Conservation (phyloP, 2,888 invertebrate genomes). For the Drosophila lutescens region DNA sequence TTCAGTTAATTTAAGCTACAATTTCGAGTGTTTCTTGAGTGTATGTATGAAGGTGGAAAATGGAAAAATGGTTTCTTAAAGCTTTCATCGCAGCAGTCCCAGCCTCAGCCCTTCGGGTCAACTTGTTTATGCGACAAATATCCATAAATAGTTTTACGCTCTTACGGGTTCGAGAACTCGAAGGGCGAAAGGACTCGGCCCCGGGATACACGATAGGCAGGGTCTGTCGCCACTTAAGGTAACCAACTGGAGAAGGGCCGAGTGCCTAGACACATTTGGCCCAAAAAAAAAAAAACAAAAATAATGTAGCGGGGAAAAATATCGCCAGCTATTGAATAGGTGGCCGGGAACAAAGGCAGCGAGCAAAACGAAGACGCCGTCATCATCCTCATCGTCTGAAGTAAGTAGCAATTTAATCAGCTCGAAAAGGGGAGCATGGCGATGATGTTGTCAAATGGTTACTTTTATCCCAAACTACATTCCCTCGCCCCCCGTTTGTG, state of each 20-base stretch:
- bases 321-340: slow-evolving; percentile 44
- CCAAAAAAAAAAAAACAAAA: too few species aligned
- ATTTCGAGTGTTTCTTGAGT: background rate
- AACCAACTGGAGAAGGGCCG: slow-evolving; percentile 36
- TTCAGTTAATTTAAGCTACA: background rate
- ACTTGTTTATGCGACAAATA: slow-evolving; percentile 76
- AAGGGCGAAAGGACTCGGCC: slow-evolving; percentile 35
- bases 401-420: slow-evolving; percentile 73
- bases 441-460: slow-evolving; percentile 74
- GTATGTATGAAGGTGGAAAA: slow-evolving; percentile 25
- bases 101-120: slow-evolving; percentile 58
- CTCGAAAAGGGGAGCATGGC: slow-evolving; percentile 35
- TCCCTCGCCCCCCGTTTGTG: slow-evolving; percentile 43
- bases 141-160: slow-evolving; percentile 78
- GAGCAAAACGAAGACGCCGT: slow-evolving; percentile 24
- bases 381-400: slow-evolving; percentile 40
- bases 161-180: slow-evolving; percentile 52
- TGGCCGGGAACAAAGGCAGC: slow-evolving; percentile 64
- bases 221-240: slow-evolving; percentile 70
- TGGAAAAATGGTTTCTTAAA: slow-evolving; percentile 64
- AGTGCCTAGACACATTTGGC: slow-evolving; percentile 73
- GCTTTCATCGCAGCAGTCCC: slow-evolving; percentile 28
- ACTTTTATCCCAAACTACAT: slow-evolving; percentile 22
- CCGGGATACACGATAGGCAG: slow-evolving; percentile 41
- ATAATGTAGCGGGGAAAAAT: too few species aligned